Base-by-base conservation (phyloP, 2,113 vertebrate species). In the Sander lucioperca region DNA sequence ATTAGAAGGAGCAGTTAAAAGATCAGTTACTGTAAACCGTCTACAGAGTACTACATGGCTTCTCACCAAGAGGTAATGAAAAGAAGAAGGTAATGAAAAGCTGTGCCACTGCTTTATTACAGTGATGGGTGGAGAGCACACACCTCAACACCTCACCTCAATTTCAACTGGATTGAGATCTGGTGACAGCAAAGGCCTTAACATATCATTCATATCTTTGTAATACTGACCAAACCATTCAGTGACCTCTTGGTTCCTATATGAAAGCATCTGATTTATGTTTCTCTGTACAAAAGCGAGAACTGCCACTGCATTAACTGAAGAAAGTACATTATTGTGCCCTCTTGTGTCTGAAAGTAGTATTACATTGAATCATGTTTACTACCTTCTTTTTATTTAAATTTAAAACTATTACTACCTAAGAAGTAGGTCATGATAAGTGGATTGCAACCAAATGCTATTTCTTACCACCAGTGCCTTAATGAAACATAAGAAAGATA, bases 321-420 rank as follows among this genome's bases (percentile, higher is more conserved):
- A 23, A 50, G 13, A 53, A 43, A 64, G 58, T 56, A 71, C 25
- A 10, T 47, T 63, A 15, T 59, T 15, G 19, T 48, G 80, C 73
- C 84, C 84, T 87, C 92, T 74, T 71, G 89, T 91, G 89, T 86
- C 39, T 45, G 2, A 86, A 78, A 39, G 1, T 11, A 19, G 39
- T 62, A 85, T 71, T 70, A 47, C 70, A 66, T 6, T 43, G 4
- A 9, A 6, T 57, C 0, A 2, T 56, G 39, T 53, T 47, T 4
- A 8, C 16, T 12, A 10, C 33, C n/a, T 19, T 33, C 0, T 15
- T 69, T 50, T 54, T 56, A 6, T 64, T 14, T 12, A 12, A 6
- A 43, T 74, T 15, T 30, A 12, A 39, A 62, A n/a, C 5, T 27
- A 27, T 27, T 27, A 27, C 27, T 27, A 43, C 30, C 7, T 30